A percentile compares a stretch with the other conserved stretches of the same genome.
Evolutionary conservation across 2,113 vertebrate genomes (phyloP).

Genomic region (Montifringilla adamsi): DNA sequence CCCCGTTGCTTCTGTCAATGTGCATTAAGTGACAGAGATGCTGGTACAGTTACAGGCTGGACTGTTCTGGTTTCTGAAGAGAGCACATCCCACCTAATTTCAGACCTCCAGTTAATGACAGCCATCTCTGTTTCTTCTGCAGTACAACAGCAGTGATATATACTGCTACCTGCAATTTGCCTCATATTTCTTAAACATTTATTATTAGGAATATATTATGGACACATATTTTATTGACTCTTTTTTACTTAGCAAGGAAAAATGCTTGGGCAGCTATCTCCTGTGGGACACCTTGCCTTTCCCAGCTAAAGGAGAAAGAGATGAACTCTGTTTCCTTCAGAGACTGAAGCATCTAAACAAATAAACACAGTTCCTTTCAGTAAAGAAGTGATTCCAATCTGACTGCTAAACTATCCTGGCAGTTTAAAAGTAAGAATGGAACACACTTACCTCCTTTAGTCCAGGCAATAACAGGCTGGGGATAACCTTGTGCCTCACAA

Average conservation of each 20-base stretch:
- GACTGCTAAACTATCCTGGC: not conserved
- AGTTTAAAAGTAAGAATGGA: not conserved
- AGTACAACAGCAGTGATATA: not conserved
- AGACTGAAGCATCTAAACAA: not conserved
- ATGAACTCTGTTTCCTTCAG: not conserved
- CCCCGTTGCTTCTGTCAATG: not conserved
- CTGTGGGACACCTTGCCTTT: not conserved
- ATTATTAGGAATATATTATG: not conserved
- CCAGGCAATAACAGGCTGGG: constrained; percentile 93
- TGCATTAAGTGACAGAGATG: not conserved
- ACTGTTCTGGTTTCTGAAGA: not conserved
- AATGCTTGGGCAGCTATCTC: not conserved
- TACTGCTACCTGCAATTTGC: not conserved
- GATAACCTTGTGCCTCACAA: constrained; percentile 91
- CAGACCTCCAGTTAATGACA: not conserved
- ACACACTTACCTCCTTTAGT: constrained; percentile 85
- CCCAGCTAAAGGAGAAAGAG: not conserved
- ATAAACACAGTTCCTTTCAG: not conserved
- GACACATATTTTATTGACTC: not conserved
- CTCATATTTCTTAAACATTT: not conserved
- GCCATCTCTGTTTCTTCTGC: not conserved
- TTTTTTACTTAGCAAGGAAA: not conserved
- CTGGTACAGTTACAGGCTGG: not conserved
- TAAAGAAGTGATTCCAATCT: not conserved
- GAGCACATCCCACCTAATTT: not conserved